Base-by-base conservation (phyloP, 1,140 invertebrate genomes). In the Hyles euphorbiae region DNA sequence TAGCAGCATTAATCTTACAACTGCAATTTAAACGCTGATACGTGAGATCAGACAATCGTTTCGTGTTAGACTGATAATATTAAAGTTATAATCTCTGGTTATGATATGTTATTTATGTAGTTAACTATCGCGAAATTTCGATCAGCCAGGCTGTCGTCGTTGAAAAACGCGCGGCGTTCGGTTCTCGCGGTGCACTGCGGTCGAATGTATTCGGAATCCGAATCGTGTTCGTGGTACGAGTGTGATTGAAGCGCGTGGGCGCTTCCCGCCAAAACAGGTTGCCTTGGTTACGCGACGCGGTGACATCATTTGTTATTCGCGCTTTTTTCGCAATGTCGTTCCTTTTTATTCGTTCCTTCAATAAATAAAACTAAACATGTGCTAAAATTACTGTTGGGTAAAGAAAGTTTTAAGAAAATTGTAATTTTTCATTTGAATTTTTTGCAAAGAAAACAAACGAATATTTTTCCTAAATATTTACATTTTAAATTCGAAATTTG, bases 161-260 rank as follows among this genome's bases (percentile, higher is more conserved):
- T 32, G 65, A 56, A 62, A 65, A 56, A 62, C 60, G 67, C 66
- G 68, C 71, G 70, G 71, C 76, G 79, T 65, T 77, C 75, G 78
- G 60, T 78, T 74, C 66, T 79, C 75, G 80, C 83, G 75, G 77
- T 81, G 83, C 80, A 87, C 84, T 86, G 83, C 83, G 83, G 84
- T 86, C 83, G 84, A 84, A 83, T 82, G 74, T 71, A 57, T 56
- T 67, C 45, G 48, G 48, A 59, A 59, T 54, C 56, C 58, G 44
- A 58, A 58, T 64, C 12, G 50, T 61, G 33, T 33, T 53, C 44
- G 60, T 52, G 22, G 8, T 22, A 3, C 32, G 32, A 34, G 54
- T 32, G 44, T 48, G 32, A 44, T 43, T 9, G 34, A 47, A 6
- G 48, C 53, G 72, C 61, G 81, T 85, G 66, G 82, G 82, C 69